These are phyloP conservation scores for Anomalospiza imberbis DNA, from an alignment of 2,797 vertebrate species.

Conservation along the genomic window DNA sequence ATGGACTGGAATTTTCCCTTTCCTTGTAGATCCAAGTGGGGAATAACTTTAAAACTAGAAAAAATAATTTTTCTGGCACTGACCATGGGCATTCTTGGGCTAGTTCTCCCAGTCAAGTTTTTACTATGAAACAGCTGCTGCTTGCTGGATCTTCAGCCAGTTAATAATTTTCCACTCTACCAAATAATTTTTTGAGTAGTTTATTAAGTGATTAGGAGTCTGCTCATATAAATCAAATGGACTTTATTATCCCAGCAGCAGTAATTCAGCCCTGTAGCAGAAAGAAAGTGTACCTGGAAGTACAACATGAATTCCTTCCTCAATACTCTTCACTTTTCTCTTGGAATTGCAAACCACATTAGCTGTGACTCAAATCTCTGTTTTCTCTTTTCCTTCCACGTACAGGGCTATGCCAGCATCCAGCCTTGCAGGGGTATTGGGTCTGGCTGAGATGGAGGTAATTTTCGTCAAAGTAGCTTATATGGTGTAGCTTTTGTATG, in stretches of 20 bases:
- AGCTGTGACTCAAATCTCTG: neutral
- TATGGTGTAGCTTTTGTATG: neutral
- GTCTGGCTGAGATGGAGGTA: neutral
- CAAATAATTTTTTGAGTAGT: neutral
- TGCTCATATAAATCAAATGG: conserved; percentile 11
- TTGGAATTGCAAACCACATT: neutral
- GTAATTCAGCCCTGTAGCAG: neutral
- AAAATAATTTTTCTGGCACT: neutral
- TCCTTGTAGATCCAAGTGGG: neutral
- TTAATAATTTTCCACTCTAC: conserved; percentile 20
- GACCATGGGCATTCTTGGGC: neutral
- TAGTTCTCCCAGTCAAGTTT: neutral
- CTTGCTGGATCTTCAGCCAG: neutral
- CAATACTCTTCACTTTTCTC: neutral
- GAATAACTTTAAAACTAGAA: neutral
- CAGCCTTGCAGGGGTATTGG: neutral
- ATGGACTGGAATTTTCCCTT: neutral
- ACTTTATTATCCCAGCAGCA: neutral
- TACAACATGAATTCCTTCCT: neutral
- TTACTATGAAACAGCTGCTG: conserved; percentile 6
- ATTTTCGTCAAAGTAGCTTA: neutral
- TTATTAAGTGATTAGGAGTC: conserved; percentile 26
- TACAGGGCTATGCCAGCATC: neutral
- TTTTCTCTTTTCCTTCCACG: neutral
- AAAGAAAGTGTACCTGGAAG: neutral